Base-by-base conservation (phyloP, 2,888 invertebrate species). In the Acleris laterana region DNA sequence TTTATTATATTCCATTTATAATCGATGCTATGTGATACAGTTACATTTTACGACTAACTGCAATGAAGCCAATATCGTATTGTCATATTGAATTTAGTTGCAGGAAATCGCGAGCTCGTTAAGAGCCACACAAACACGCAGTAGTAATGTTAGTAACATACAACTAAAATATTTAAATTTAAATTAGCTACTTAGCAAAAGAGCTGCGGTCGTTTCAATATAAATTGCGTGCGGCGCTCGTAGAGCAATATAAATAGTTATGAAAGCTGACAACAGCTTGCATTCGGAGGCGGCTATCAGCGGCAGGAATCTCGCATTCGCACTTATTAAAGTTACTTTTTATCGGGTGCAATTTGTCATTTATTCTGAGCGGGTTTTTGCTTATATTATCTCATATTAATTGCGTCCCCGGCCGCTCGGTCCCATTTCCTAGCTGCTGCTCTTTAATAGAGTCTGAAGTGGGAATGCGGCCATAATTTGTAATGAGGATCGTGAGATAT, bases 401-500 rank as follows among this genome's bases (percentile, higher is more conserved):
- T 88, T 87, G 83, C 78, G 73, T 81, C 76, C 72, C 76, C 71
- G 69, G 72, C 64, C 63, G 60, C 53, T 51, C 62, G 48, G 55
- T 63, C 78, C 79, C 76, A 81, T 85, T 85, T 82, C 79, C 80
- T 82, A 78, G 78, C 77, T 70, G 79, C 77, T 74, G 77, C 77
- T 81, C 75, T 79, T 81, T 87, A 85, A 87, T 84, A 82, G 77
- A 80, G 78, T 74, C 75, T 78, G 85, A 84, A 82, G 78, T 80
- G 83, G 88, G 90, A 92, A 92, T 92, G 92, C 93, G 89, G 83
- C 77, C 86, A 91, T 92, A 91, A 93, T 92, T 91, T 90, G 92
- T 92, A 92, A 92, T 92, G 87, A 91, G 87, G 87, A 88, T 92
- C 88, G 88, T 88, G 88, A 87, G 87, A 83, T 87, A 82, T 84